Base-by-base conservation (phyloP, 2,888 invertebrate species). In the Tipula unca region DNA sequence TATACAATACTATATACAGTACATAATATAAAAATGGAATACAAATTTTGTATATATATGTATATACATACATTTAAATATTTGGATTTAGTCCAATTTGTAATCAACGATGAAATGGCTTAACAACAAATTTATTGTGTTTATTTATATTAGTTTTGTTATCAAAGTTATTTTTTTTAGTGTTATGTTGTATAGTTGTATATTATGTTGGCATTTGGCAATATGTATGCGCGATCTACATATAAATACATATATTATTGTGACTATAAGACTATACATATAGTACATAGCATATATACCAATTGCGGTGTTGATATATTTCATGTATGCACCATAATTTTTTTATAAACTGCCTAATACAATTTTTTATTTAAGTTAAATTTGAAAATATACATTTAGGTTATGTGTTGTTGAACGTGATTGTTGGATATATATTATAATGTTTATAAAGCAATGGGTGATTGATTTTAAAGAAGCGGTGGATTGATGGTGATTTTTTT, bases 111-210 rank as follows among this genome's bases (percentile, higher is more conserved):
- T 69, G 69, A 69, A 69, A 69, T 25, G 69, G 69, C 69, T 69
- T 69, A 69, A 25, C 69, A 69, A 25, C 25, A 69, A 69, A 69
- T 69, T 69, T 69, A 69, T 69, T 69, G 69, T 69, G 25, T 69
- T 69, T 69, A 69, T 69, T 69, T 69, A 69, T 25, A 69, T 69
- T 69, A 69, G 69, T 69, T 69, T 69, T 69, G 69, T 69, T 69
- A 69, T 69, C 69, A 69, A 69, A 69, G 25, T 69, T 69, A 17
- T 17, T 32, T 48, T 48, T 69, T 69, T 13, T 25, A 69, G 69
- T 69, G 69, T 69, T 69, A 25, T 69, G 69, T 69, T 69, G 20
- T 69, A 69, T 1, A 48, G 2, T 6, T 32, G 6, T 32, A 32
- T 6, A 32, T 6, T 48, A 2, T 69, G 69, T 69, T 69, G 69